Evolutionary conservation across 2,113 vertebrate genomes (phyloP), one percentile per base, ranked within the genome.

Genomic region (Corynorhinus townsendii): DNA sequence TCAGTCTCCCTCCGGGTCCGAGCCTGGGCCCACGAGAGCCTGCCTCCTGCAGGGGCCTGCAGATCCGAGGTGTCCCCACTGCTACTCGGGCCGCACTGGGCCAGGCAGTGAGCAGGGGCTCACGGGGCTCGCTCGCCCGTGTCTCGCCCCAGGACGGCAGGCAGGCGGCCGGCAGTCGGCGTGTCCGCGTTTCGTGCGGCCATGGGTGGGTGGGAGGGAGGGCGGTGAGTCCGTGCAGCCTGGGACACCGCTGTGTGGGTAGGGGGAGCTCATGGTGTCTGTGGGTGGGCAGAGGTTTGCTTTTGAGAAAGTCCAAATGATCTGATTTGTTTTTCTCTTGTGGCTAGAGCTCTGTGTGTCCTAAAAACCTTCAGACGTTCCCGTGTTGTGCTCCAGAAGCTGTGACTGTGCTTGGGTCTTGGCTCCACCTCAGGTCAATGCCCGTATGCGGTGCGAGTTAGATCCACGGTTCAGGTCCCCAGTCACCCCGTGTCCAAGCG

Each of bases 151-250:
- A 7, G n/a, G 14, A 0, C 1, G 11, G 4, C 19, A 2, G 83
- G 1, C 38, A 7, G 0, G 0, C 0, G 26, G 33, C 38, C 4
- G 0, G 0, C 0, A 33, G 0, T 26, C 2, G 10, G 3, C 1
- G 4, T 11, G 9, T 14, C 33, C 2, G 6, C 3, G 0, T 45
- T 33, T 1, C 30, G 45, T n/a, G 16, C 5, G 0, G 54, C 45
- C 7, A 43, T 59, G 68, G 4, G 30, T 4, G 4, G 7, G 68
- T 0, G 14, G 20, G 14, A 40, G 43, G 9, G 47, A 0, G 9
- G 3, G 10, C 1, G 1, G 22, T 11, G 62, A 76, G 30, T 6
- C 30, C 3, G 1, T 33, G 28, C 49, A 22, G 62, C 2, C 9
- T 5, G 14, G 11, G 33, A 66, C 30, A 5, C 11, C 35, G 4